Percentiles rank a stretch among this genome's conserved stretches.
Evolutionary conservation across 2,888 invertebrate genomes (phyloP).

Genomic region (Anodontia alba): DNA sequence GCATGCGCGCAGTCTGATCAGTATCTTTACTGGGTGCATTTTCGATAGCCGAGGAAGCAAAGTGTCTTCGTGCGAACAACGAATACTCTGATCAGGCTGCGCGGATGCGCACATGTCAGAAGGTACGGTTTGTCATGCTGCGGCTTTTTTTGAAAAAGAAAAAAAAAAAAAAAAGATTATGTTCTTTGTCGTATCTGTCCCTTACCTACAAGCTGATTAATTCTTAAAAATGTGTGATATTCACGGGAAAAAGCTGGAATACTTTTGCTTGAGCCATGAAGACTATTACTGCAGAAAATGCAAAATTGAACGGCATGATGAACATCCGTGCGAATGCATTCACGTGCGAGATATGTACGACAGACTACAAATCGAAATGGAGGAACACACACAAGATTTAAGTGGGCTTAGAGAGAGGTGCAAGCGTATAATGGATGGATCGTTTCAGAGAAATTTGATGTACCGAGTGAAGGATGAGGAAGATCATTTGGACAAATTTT

Average conservation of each 20-base stretch:
- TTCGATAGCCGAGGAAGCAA: too few species aligned
- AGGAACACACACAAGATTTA: constrained; percentile 46
- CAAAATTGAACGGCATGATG: constrained; percentile 39
- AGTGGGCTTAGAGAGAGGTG: constrained; percentile 39
- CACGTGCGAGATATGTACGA: constrained; percentile 52
- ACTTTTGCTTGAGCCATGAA: constrained; percentile 55
- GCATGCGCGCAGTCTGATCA: too few species aligned
- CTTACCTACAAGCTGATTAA: too few species aligned
- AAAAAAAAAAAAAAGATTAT: too few species aligned
- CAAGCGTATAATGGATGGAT: constrained; percentile 48
- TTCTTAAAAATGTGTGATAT: constrained; percentile 46
- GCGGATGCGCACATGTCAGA: too few species aligned
- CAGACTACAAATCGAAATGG: constrained; percentile 55
- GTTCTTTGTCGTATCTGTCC: too few species aligned
- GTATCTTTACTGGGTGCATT: too few species aligned
- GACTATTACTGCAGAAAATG: constrained; percentile 47
- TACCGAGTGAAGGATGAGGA: constrained; percentile 55
- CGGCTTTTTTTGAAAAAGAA: too few species aligned
- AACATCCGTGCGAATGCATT: constrained; percentile 52
- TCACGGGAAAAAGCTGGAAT: constrained; percentile 50
- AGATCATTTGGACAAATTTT: constrained; percentile 49
- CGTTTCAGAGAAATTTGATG: constrained; percentile 50
- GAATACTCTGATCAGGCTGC: too few species aligned
- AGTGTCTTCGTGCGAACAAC: too few species aligned
- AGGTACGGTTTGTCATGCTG: too few species aligned